Conservation (phyloP, 2,113 vertebrate species). For the Oophaga pumilio region DNA sequence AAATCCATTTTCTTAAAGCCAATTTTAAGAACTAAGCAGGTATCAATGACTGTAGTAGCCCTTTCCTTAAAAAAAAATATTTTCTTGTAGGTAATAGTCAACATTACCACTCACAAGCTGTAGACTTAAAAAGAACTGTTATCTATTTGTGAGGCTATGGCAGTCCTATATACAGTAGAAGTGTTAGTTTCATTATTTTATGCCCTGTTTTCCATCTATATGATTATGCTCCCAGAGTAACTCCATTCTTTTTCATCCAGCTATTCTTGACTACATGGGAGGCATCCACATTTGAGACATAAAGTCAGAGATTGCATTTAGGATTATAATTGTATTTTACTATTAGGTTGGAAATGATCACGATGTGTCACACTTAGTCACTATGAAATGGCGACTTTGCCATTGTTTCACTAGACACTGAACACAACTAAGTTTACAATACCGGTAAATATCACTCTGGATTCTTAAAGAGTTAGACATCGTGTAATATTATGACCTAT, state of each 20-base stretch:
- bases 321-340: neutral
- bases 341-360: neutral
- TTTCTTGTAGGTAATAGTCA: neutral
- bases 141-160: neutral
- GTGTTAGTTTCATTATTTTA: neutral
- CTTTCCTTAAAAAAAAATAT: neutral
- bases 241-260: too few species aligned
- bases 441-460: too few species aligned
- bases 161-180: neutral
- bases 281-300: neutral
- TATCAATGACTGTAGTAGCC: neutral
- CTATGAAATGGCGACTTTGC: too few species aligned
- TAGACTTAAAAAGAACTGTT: too few species aligned
- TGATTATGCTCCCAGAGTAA: neutral
- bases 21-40: conserved; percentile 23
- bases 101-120: neutral
- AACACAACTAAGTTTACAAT: too few species aligned
- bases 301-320: neutral
- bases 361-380: too few species aligned
- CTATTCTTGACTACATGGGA: neutral
- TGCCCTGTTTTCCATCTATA: neutral
- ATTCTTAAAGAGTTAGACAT: too few species aligned
- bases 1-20: conserved; percentile 18
- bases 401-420: too few species aligned
- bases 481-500: too few species aligned